A percentile compares a stretch with the other conserved stretches of the same genome.
Evolutionary conservation across 1,140 invertebrate species (phyloP).

Genomic region (Harlomillsia oculata): DNA sequence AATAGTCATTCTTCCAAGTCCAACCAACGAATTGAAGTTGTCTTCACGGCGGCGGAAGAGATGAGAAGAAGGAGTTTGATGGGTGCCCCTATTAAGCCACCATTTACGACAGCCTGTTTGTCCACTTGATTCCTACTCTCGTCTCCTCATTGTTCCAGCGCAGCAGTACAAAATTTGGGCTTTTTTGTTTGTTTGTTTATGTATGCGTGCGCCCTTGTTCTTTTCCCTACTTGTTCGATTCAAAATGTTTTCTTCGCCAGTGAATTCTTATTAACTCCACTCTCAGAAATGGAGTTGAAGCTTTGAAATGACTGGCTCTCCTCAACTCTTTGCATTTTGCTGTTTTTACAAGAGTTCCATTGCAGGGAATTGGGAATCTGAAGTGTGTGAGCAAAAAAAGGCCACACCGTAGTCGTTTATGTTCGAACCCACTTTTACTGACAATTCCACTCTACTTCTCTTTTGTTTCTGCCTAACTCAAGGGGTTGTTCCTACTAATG

Average conservation of each 20-base stretch:
- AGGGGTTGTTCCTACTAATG: too few relatives aligned
- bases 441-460: too few relatives aligned
- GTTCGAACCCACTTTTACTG: too few relatives aligned
- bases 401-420: too few relatives aligned
- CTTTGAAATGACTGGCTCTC: too few relatives aligned
- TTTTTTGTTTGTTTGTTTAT: constrained; percentile 11
- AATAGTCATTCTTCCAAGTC: neutral
- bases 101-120: neutral
- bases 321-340: too few relatives aligned
- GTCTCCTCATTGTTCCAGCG: neutral
- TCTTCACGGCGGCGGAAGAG: constrained; percentile 1
- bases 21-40: neutral
- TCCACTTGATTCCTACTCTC: constrained; percentile 1
- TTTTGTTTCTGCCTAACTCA: too few relatives aligned
- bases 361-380: too few relatives aligned
- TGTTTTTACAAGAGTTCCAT: too few relatives aligned
- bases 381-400: too few relatives aligned
- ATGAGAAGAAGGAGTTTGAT: constrained; percentile 10
- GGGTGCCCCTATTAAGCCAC: constrained; percentile 11
- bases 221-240: too few relatives aligned
- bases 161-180: neutral
- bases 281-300: neutral
- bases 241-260: constrained; percentile 9
- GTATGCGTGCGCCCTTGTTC: too few relatives aligned
- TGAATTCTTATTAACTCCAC: constrained; percentile 6